Percentiles rank a stretch among this genome's conserved stretches.
These are phyloP conservation scores for Hemicrepidius hirtus DNA, from an alignment of 2,888 invertebrate species.

Conservation along the genomic window DNA sequence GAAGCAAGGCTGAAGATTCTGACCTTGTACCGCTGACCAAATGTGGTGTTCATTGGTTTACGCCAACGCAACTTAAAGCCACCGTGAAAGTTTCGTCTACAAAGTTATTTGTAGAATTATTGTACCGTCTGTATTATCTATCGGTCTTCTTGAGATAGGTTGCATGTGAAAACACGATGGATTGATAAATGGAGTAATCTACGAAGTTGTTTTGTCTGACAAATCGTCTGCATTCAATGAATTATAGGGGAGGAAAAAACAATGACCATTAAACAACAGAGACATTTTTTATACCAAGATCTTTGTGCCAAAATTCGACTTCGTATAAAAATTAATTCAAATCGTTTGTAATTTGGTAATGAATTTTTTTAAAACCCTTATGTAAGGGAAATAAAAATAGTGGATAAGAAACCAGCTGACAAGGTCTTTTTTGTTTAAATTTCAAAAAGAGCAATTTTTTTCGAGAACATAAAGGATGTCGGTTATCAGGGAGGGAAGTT, in stretches of 20 bases:
- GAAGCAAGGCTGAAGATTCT: constrained; percentile 51
- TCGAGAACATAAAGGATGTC: no score
- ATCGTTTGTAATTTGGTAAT: no score
- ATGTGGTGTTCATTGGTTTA: constrained; percentile 46
- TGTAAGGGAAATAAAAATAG: no score
- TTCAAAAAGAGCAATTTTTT: no score
- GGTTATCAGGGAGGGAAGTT: constrained; percentile 15
- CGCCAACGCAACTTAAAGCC: constrained; percentile 33
- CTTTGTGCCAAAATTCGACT: no score
- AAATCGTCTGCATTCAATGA: constrained; percentile 4
- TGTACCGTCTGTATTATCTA: background rate
- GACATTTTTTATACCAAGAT: no score
- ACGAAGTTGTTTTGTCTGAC: constrained; percentile 8
- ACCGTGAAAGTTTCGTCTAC: constrained; percentile 8
- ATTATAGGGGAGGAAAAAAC: background rate
- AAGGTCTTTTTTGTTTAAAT: no score
- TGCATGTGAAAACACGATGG: background rate
- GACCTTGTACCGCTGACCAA: constrained; percentile 55
- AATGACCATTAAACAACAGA: no score
- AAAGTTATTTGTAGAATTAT: background rate
- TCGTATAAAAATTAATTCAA: no score
- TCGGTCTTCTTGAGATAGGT: background rate
- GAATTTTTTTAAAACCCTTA: no score
- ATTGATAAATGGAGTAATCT: constrained; percentile 28
- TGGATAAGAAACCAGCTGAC: no score